These are phyloP conservation scores for Yponomeuta evonymella DNA, from an alignment of 2,888 invertebrate genomes.

Conservation along the genomic window DNA sequence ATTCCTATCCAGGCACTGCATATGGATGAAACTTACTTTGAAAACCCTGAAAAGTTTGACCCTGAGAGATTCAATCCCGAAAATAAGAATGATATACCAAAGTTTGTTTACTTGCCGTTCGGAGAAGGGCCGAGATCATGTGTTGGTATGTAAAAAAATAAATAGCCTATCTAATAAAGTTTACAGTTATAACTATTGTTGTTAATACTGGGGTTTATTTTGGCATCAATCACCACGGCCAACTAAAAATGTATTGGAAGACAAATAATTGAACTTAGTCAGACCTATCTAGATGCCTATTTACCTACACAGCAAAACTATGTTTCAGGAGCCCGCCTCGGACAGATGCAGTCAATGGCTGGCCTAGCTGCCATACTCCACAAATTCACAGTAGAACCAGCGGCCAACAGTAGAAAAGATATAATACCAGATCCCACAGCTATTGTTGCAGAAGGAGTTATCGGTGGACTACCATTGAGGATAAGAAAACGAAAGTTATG, in stretches of 20 bases:
- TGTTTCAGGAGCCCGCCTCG: conserved; percentile 54
- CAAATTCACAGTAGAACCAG: conserved; percentile 50
- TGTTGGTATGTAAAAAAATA: conserved; percentile 45
- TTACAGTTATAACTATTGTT: no score
- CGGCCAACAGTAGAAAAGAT: conserved; percentile 36
- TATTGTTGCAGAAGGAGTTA: conserved; percentile 48
- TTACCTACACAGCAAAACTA: neutral
- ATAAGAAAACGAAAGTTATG: conserved; percentile 32
- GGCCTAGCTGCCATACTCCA: conserved; percentile 49
- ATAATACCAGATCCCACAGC: conserved; percentile 49
- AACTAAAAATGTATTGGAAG: neutral
- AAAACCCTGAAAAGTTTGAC: conserved; percentile 48
- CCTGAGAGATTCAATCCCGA: conserved; percentile 52
- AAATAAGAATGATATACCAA: conserved; percentile 37
- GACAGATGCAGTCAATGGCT: conserved; percentile 62
- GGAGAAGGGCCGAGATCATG: conserved; percentile 63
- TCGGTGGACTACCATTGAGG: conserved; percentile 49
- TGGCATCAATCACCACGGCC: no score
- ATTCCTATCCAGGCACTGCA: conserved; percentile 61
- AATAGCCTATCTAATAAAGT: neutral
- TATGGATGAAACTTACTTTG: conserved; percentile 55
- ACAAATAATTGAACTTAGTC: neutral
- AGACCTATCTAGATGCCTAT: neutral
- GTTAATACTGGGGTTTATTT: no score
- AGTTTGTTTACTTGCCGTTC: conserved; percentile 54